Evolutionary conservation across 2,888 invertebrate species (phyloP), one percentile per base, ranked within the genome.

Genomic region (Thereva unica): DNA sequence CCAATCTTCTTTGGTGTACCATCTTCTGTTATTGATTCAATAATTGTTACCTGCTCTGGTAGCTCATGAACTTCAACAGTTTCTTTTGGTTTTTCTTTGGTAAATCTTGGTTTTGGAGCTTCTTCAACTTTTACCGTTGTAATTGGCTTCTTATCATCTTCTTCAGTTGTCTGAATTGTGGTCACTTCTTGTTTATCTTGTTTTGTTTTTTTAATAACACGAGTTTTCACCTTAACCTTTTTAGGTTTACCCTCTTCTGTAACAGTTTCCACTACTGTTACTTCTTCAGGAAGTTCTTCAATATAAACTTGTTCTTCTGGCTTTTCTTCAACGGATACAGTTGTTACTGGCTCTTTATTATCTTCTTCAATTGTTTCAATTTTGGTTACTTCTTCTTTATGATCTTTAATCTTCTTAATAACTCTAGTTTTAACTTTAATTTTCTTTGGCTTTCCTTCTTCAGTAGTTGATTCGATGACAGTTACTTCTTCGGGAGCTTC

Each of bases 381-480:
- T 72, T 77, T 76, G 1, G 78, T 79, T 3, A 75, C 72, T 74
- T 80, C 77, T 64, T 74, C 71, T 64, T 73, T 74, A 8, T 69
- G 71, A 10, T 74, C 75, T 63, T 71, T 72, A 69, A 72, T 78
- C 67, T 75, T 78, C 67, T 77, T 78, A 50, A 78, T 78, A 0
- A 76, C 72, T 4, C 77, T 76, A 67, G 78, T 80, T 56, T 77
- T 68, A 38, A 72, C 74, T 55, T 71, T 78, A 71, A 76, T 76
- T 73, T 78, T 74, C 49, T 71, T 75, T 0, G 74, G 73, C 65
- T 74, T 75, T 4, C 77, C 78, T 67, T 77, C 76, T 23, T 73
- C 72, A 0, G 82, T 81, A 6, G 69, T 49, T 1, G 83, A 66
- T 6, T 84, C 83, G 1, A 80, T 78, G 1, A 83, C 73, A 59